These are phyloP conservation scores for Rhineura floridana DNA, from an alignment of 2,113 vertebrate genomes.

Conservation along the genomic window DNA sequence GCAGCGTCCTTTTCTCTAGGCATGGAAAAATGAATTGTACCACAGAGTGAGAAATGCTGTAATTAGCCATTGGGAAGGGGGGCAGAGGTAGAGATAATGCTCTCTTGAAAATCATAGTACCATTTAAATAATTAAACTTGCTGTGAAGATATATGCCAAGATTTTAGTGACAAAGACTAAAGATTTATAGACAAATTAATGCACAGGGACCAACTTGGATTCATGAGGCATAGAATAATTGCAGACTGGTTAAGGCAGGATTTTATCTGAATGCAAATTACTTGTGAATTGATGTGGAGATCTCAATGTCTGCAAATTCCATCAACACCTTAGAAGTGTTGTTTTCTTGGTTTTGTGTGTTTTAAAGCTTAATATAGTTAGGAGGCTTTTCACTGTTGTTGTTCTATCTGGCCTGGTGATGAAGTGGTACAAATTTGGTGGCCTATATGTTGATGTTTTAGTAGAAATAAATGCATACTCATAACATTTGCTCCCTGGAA, in stretches of 20 bases:
- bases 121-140: constrained; percentile 64
- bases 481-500: background rate
- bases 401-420: background rate
- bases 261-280: constrained; percentile 63
- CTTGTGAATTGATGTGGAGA: constrained; percentile 30
- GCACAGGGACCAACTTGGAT: constrained; percentile 44
- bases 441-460: background rate
- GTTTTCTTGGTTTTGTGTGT: background rate
- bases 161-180: constrained; percentile 55
- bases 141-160: constrained; percentile 55
- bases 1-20: background rate
- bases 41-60: constrained; percentile 7
- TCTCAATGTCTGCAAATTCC: constrained; percentile 39
- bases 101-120: constrained; percentile 49
- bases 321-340: constrained; percentile 27
- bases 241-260: constrained; percentile 44
- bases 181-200: constrained; percentile 63
- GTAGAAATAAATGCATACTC: background rate
- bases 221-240: constrained; percentile 64
- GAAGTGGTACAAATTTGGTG: background rate
- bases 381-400: background rate
- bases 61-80: constrained; percentile 22
- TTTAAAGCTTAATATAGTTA: background rate
- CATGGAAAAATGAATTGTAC: constrained; percentile 39
- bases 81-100: constrained; percentile 12